Evolutionary conservation across 2,113 vertebrate species (phyloP), one percentile per base, ranked within the genome.

Genomic region (Muntiacus muntjak): DNA sequence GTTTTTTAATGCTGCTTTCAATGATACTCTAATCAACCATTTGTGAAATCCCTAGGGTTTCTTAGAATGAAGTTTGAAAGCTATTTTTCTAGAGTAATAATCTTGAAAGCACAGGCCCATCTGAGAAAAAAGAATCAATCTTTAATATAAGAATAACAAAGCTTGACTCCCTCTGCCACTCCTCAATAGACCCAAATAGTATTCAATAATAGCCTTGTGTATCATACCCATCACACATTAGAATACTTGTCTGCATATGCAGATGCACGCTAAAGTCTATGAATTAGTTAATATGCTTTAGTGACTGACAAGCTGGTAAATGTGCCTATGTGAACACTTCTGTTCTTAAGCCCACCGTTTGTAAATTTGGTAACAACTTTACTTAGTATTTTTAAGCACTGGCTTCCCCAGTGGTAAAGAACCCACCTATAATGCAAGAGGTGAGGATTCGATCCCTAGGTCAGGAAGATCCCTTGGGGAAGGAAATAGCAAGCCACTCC

Each of bases 321-420:
- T 36, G 76, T 79, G 43, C 43, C 62, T 60, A 10, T 54, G 55
- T 84, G 86, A 82, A 90, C 19, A 91, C 43, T 87, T 83, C 58
- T 83, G 43, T 57, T 50, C 43, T 87, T 36, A 89, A 89, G 57
- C 36, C 55, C 55, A 87, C 12, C 47, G 74, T 54, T 64, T 83
- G 62, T 90, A 97, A 81, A 94, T 82, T 50, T 86, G 52, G 23
- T 89, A 89, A 95, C 26, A 82, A 33, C 26, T 87, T 94, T 87
- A 89, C 60, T 94, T 94, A 92, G 40, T 76, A 92, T 94, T 92
- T 89, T 97, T 87, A 92, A 28, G 60, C 30, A 90, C 16, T 76
- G 71, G 71, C 36, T 76, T 76, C 71, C 40, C 71, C 40, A 74
- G 23, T 40, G 67, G 67, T 74, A 40, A 74, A 40, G 67, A 71